Evolutionary conservation across 1,140 invertebrate species (phyloP).

Genomic region (Metopolophium dirhodum): DNA sequence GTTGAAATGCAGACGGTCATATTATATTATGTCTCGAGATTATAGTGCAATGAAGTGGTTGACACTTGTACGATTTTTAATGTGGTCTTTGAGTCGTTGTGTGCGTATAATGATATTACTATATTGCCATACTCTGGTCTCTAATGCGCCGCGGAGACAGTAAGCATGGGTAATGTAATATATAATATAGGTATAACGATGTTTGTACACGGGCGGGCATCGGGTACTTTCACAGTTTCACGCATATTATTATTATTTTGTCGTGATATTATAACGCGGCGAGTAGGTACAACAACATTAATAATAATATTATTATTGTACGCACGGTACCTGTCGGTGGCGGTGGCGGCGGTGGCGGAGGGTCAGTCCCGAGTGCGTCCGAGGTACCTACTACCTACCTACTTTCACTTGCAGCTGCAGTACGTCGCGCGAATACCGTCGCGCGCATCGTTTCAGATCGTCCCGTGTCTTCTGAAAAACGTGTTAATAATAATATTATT

Average conservation of each 20-base stretch:
- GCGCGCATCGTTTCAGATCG: neutral
- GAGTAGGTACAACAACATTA: neutral
- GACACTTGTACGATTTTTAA: neutral
- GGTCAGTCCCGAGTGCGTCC: neutral
- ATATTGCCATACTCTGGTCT: neutral
- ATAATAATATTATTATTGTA: neutral
- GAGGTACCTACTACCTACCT: neutral
- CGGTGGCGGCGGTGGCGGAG: too few species aligned
- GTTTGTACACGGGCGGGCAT: neutral
- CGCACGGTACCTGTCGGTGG: neutral
- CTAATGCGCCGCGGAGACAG: neutral
- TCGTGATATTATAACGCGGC: neutral
- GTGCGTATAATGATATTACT: neutral
- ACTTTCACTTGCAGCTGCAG: slow-evolving; percentile 11
- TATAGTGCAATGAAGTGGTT: neutral
- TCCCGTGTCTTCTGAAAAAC: neutral
- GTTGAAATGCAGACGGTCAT: neutral
- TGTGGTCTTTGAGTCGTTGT: neutral
- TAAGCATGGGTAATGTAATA: neutral
- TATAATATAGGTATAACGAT: neutral
- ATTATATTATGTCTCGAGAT: neutral
- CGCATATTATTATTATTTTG: neutral
- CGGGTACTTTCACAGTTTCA: neutral
- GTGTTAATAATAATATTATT: neutral
- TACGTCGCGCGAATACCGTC: neutral